Base-by-base conservation (phyloP, 2,888 invertebrate genomes). In the Baronia brevicornis region DNA sequence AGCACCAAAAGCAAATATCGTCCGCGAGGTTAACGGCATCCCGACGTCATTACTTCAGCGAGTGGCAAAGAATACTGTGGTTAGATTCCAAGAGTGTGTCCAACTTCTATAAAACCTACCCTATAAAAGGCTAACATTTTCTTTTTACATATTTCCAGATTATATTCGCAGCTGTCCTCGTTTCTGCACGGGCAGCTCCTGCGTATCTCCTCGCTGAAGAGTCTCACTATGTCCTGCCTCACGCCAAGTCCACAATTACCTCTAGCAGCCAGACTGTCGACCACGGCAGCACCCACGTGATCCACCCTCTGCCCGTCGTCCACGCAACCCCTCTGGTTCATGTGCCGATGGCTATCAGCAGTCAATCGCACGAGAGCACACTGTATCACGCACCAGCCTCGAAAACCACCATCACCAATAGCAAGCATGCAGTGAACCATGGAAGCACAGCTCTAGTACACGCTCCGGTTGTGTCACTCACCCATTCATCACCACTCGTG, bases 371-470 rank as follows among this genome's bases (percentile, higher is more conserved):
- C 67, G 26, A 69, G 66, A 24, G 59, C 64, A 33, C 53, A 60
- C 30, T 64, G 61, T 44, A 53, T 39, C 54, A 53, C 8, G 47
- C 53, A 1, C 73, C 74, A 4, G 41, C 47, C 8, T 38, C 39
- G 3, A 56, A 63, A 17, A 39, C 58, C 0, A 65, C 65, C 0
- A 40, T 66, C 2, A 63, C 68, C 3, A 72, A 77, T 58, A 62
- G 74, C 64, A 65, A 78, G 59, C 57, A 71, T 48, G 41, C 77
- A 41, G 60, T 85, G 45, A 51, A 61, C 43, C 71, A 73, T 31
- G 68, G 68, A 4, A 52, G 61, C 15, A 59, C 68, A 8, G 41
- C 54, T 28, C 37, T 54, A 3, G 40, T 47, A 11, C 43, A 55
- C 19, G 41, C 50, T 1, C 46, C 49, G 0, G 36, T 56, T 0